Conservation (phyloP, 2,113 vertebrate genomes). For the Cyprinodon brontotheroides region DNA sequence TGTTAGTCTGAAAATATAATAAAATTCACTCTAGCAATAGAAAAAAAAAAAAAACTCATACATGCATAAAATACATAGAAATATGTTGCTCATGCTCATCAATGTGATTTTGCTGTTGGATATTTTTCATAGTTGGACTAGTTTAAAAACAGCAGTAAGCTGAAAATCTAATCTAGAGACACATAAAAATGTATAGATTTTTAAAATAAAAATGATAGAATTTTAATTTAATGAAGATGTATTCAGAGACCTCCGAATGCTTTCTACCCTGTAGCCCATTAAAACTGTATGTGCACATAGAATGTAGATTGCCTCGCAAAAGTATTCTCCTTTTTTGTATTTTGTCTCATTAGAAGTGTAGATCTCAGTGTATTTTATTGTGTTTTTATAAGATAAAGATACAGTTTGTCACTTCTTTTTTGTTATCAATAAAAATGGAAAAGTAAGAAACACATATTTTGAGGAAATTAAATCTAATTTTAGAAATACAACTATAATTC, state of each 20-base stretch:
- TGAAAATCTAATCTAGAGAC: not conserved
- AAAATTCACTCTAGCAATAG: not conserved
- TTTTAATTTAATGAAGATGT: conserved; percentile 4
- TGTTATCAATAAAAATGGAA: not conserved
- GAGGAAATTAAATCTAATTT: too few species aligned
- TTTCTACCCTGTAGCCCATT: conserved; percentile 4
- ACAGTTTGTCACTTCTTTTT: not conserved
- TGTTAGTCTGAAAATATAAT: not conserved
- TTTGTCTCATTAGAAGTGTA: not conserved
- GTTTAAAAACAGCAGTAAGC: not conserved
- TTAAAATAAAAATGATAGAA: conserved; percentile 9
- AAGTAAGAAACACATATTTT: not conserved
- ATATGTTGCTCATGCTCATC: conserved; percentile 46
- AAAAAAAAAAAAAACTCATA: not conserved
- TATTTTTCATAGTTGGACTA: not conserved
- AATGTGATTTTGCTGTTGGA: not conserved
- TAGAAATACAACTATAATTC: too few species aligned
- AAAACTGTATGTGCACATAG: not conserved
- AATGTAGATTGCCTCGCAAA: not conserved
- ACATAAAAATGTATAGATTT: conserved; percentile 19
- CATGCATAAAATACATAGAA: conserved; percentile 58
- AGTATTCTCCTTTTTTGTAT: not conserved
- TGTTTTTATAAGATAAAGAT: not conserved
- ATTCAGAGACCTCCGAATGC: conserved; percentile 1
- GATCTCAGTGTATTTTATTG: not conserved